Evolutionary conservation across 2,888 invertebrate genomes (phyloP).

Genomic region (Latrodectus elegans): DNA sequence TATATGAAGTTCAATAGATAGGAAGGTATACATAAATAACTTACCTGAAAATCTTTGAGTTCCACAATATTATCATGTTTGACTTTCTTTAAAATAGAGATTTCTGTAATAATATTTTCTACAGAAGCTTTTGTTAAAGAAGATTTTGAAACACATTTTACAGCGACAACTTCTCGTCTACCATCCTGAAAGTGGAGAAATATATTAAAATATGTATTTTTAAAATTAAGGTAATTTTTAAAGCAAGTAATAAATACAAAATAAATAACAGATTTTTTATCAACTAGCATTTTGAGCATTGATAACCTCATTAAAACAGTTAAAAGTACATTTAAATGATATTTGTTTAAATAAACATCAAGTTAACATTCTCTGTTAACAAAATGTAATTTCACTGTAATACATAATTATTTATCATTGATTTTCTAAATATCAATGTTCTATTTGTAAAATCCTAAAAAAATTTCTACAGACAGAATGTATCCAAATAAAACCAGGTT

Average conservation of each 20-base stretch:
- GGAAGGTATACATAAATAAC: neutral
- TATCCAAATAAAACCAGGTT: too few species aligned
- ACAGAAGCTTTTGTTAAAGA: slow-evolving; percentile 83
- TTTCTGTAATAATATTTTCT: slow-evolving; percentile 89
- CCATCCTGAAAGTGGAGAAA: slow-evolving; percentile 77
- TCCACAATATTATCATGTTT: slow-evolving; percentile 88
- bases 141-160: slow-evolving; percentile 87
- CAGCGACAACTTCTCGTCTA: slow-evolving; percentile 82
- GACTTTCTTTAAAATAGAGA: slow-evolving; percentile 84
- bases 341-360: too few species aligned
- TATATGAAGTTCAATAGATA: too few species aligned
- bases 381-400: neutral
- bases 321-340: too few species aligned
- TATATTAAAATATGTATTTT: neutral
- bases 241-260: neutral
- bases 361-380: neutral
- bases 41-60: slow-evolving; percentile 83
- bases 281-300: too few species aligned
- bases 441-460: too few species aligned
- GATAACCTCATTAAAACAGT: too few species aligned
- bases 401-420: too few species aligned
- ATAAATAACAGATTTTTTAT: neutral
- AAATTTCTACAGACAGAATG: too few species aligned
- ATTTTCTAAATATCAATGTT: too few species aligned
- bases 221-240: neutral